Evolutionary conservation across 2,888 invertebrate genomes (phyloP).

Genomic region (Anodontia alba): DNA sequence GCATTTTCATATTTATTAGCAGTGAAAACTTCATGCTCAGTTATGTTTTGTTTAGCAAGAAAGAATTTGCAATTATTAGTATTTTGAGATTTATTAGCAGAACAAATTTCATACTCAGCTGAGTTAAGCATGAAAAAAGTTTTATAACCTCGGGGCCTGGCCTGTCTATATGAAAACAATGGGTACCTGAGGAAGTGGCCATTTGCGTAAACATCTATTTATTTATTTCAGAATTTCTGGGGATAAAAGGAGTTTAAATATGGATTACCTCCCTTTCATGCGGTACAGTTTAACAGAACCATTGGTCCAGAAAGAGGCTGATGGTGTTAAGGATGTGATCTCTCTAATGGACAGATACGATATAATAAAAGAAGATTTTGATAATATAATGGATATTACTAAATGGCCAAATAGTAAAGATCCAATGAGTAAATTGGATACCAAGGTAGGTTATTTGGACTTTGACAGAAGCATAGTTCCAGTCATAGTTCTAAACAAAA

Average conservation of each 20-base stretch:
- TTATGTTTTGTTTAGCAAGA: too few species aligned
- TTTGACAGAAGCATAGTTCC: background rate
- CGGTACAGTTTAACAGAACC: constrained; percentile 92
- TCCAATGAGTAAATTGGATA: constrained; percentile 89
- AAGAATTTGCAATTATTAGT: too few species aligned
- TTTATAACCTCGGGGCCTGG: too few species aligned
- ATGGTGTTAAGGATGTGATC: constrained; percentile 90
- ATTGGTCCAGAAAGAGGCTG: constrained; percentile 89
- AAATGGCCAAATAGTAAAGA: constrained; percentile 91
- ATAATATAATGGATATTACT: constrained; percentile 93
- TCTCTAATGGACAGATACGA: constrained; percentile 93
- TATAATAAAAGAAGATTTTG: constrained; percentile 95
- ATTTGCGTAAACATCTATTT: background rate
- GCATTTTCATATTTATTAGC: too few species aligned
- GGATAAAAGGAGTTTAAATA: constrained; percentile 92
- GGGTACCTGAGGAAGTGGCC: too few species aligned
- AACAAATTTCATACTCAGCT: too few species aligned
- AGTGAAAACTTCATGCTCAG: too few species aligned
- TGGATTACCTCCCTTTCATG: constrained; percentile 95
- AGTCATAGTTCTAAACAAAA: background rate
- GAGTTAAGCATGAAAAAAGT: too few species aligned
- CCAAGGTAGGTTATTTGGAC: constrained; percentile 81
- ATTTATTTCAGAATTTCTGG: constrained; percentile 89
- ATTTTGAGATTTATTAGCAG: too few species aligned
- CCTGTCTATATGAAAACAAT: too few species aligned